Evolutionary conservation across 2,113 vertebrate genomes (phyloP).

Genomic region (Nycticryphes semicollaris): DNA sequence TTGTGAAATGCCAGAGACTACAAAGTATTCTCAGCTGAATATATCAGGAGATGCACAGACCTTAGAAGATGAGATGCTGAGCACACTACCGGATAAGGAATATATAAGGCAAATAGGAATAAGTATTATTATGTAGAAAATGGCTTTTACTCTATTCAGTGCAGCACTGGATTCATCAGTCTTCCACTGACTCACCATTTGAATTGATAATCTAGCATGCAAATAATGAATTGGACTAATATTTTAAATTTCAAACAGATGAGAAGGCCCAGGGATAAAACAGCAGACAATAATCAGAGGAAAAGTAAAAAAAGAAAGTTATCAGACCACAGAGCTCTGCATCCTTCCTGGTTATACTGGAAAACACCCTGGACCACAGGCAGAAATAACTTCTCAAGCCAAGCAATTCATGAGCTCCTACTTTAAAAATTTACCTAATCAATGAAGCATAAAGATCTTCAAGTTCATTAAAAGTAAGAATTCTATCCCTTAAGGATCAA

Average conservation of each 20-base stretch:
- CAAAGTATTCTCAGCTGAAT: not conserved
- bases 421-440: constrained; percentile 20
- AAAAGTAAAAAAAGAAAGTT: not conserved
- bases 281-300: not conserved
- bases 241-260: not conserved
- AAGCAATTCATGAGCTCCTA: not conserved
- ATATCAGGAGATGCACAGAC: not conserved
- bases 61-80: not conserved
- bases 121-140: not conserved
- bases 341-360: not conserved
- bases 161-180: not conserved
- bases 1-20: accelerated
- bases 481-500: not conserved
- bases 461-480: constrained; percentile 31
- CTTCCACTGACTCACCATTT: not conserved
- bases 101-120: not conserved
- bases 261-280: not conserved
- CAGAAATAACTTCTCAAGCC: not conserved
- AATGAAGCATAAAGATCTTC: not conserved
- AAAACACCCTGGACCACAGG: not conserved
- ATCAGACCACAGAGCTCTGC: not conserved
- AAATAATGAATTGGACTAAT: not conserved
- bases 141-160: not conserved
- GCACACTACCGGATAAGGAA: not conserved
- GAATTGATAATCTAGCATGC: not conserved